Conservation (phyloP, 1,140 invertebrate species). For the Hycleus cichorii region DNA sequence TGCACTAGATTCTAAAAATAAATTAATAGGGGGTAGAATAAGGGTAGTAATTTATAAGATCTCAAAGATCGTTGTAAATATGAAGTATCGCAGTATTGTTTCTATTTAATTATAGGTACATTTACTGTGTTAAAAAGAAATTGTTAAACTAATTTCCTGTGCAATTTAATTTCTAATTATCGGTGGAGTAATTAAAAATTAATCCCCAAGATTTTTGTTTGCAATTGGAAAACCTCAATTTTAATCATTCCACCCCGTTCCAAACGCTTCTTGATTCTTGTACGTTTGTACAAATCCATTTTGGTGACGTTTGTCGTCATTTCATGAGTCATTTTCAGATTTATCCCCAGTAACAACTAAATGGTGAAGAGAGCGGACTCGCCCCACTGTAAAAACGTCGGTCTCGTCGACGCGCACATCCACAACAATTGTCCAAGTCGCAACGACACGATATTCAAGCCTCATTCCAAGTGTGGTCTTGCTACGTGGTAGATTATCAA, state of each 20-base stretch:
- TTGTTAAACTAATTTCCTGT: too few relatives aligned
- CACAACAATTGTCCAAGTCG: neutral
- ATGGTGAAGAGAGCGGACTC: neutral
- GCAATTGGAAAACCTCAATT: too few relatives aligned
- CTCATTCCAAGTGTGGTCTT: slow-evolving; percentile 8
- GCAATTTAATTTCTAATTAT: too few relatives aligned
- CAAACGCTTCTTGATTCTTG: too few relatives aligned
- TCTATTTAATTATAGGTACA: slow-evolving; percentile 7
- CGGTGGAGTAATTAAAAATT: too few relatives aligned
- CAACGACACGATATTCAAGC: neutral
- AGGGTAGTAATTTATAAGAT: neutral
- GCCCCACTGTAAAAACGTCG: slow-evolving; percentile 5
- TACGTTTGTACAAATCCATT: neutral
- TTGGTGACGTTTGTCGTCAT: neutral
- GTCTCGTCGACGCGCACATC: slow-evolving; percentile 3
- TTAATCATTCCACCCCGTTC: too few relatives aligned
- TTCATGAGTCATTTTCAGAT: slow-evolving; percentile 1
- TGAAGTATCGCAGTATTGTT: slow-evolving; percentile 2
- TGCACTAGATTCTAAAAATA: neutral
- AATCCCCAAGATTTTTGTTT: too few relatives aligned
- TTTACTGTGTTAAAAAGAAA: too few relatives aligned
- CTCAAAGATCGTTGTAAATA: slow-evolving; percentile 3
- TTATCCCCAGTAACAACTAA: too few relatives aligned
- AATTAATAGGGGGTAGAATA: too few relatives aligned
- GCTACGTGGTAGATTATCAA: neutral